Conservation (phyloP, 2,113 vertebrate genomes). For the Leucoraja erinaceus region DNA sequence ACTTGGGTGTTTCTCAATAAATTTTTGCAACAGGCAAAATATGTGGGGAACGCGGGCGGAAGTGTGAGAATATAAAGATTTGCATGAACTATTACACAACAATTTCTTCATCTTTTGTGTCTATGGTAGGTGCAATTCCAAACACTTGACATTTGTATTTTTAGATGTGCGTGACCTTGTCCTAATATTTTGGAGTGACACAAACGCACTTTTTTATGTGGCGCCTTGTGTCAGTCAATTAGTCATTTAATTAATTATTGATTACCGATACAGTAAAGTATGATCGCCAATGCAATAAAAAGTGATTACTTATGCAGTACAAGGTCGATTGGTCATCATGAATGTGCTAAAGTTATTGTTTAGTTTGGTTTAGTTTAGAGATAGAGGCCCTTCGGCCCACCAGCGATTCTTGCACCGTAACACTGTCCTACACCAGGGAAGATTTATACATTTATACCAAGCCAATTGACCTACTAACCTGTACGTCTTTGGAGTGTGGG, state of each 20-base stretch:
- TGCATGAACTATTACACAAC: neutral
- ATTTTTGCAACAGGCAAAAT: neutral
- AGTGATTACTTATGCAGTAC: too few relatives aligned
- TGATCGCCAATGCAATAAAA: too few relatives aligned
- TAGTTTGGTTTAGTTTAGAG: too few relatives aligned
- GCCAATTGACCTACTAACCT: too few relatives aligned
- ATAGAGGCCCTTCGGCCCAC: too few relatives aligned
- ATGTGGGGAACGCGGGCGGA: too few relatives aligned
- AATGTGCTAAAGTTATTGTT: neutral
- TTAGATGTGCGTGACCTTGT: neutral
- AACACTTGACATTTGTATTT: neutral
- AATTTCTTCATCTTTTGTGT: neutral
- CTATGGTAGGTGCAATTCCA: neutral
- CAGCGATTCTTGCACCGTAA: too few relatives aligned
- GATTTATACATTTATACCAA: too few relatives aligned
- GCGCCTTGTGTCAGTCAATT: neutral
- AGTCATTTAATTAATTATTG: neutral
- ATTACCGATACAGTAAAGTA: neutral
- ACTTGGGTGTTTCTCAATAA: neutral
- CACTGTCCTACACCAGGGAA: too few relatives aligned
- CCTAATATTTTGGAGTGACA: neutral
- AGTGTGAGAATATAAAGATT: neutral
- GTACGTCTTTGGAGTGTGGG: too few relatives aligned
- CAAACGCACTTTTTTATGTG: neutral
- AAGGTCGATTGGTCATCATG: too few relatives aligned